Base-by-base conservation (phyloP, 1,140 invertebrate genomes). In the Zaprionus nigranus region DNA sequence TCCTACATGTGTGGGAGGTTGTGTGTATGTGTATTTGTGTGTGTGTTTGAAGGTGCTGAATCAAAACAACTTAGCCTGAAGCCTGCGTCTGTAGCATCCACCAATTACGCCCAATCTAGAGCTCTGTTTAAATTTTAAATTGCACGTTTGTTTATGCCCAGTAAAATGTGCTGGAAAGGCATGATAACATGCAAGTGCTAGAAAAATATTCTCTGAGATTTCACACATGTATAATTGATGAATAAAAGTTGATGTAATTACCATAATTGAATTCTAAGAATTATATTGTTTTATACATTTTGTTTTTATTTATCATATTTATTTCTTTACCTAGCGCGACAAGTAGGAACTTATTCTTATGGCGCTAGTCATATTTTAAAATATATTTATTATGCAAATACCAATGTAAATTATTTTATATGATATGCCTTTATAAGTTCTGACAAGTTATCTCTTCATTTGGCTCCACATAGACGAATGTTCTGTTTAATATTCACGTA, bases 1-100 rank as follows among this genome's bases (percentile, higher is more conserved):
- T 26, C 17, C 46, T 49, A 7, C 17, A 17, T 49, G 17, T 49
- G 17, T 17, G 17, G 6, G 59, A 57, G 58, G 28, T 38, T 57
- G 58, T 38, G 17, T 49, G 17, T 49, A 17, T 20, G 17, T 49
- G 43, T 20, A 17, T 46, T 17, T 20, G 43, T 63, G 43, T 58
- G 40, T 65, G 61, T 68, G 38, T 46, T 51, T 62, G 53, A 58
- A 73, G 56, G 75, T 77, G 75, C 57, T 77, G 49, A 73, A 77
- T 63, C 69, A 73, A 73, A 73, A 67, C 63, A 77, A 66, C 69
- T 73, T 51, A 57, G 63, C 57, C 69, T 5, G 51, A 40, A 43
- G 30, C 30, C 49, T 38, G 12, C 22, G 36, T 56, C 38, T 36
- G 11, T 2, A 11, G 9, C 66, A 26, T 49, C 12, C n/a, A 15